Conservation (phyloP, 2,888 invertebrate genomes). For the Hypsopygia costalis region DNA sequence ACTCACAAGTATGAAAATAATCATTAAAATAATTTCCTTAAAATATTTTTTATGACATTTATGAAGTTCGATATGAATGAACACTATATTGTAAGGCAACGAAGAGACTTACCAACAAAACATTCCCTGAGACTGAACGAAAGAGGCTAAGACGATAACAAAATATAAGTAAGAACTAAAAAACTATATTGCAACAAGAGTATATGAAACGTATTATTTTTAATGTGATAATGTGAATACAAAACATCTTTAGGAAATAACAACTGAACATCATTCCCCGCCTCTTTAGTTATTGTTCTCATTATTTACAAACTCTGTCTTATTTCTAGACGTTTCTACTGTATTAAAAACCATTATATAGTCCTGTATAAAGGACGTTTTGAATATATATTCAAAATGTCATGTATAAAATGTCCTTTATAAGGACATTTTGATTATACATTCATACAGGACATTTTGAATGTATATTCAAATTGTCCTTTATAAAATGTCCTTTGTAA, state of each 20-base stretch:
- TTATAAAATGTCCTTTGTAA: too few species aligned
- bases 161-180: slow-evolving; percentile 48
- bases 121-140: slow-evolving; percentile 78
- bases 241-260: slow-evolving; percentile 36
- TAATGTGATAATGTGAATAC: slow-evolving; percentile 41
- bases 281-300: slow-evolving; percentile 45
- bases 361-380: too few species aligned
- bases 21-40: slow-evolving; percentile 54
- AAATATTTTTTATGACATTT: slow-evolving; percentile 73
- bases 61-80: slow-evolving; percentile 53
- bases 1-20: slow-evolving; percentile 34
- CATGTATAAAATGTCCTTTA: too few species aligned
- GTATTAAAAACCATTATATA: too few species aligned
- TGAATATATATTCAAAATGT: too few species aligned
- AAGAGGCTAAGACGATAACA: slow-evolving; percentile 63
- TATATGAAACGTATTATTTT: slow-evolving; percentile 23
- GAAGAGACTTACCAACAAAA: slow-evolving; percentile 76
- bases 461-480: too few species aligned
- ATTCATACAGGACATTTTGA: too few species aligned
- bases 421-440: too few species aligned
- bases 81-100: slow-evolving; percentile 74
- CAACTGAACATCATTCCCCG: slow-evolving; percentile 45
- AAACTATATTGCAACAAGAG: slow-evolving; percentile 29
- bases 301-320: slow-evolving; percentile 48
- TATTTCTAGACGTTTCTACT: slow-evolving; percentile 9